Conservation (phyloP, 1,140 invertebrate genomes). For the Zophobas morio region DNA sequence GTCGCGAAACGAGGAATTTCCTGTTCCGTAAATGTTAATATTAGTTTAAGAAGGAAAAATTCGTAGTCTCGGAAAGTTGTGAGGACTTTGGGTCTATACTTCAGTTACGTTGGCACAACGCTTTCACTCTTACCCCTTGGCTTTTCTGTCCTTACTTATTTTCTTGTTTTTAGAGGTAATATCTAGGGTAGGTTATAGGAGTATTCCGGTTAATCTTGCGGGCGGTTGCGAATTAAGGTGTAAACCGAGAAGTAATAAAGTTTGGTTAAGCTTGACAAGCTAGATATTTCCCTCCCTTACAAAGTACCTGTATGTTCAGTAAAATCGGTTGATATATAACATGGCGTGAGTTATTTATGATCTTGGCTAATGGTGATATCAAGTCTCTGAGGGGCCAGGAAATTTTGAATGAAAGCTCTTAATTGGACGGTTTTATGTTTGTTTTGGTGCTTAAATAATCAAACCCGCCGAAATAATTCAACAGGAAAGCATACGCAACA, state of each 20-base stretch:
- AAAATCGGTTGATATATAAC: constrained; percentile 41
- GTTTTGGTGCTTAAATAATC: neutral
- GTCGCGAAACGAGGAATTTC: neutral
- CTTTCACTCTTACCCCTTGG: neutral
- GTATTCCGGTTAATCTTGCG: constrained; percentile 36
- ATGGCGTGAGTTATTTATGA: constrained; percentile 44
- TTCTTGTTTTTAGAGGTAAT: constrained; percentile 27
- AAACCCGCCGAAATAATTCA: constrained; percentile 12
- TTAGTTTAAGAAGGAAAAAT: neutral
- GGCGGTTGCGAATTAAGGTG: constrained; percentile 39
- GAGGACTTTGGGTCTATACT: neutral
- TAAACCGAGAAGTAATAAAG: constrained; percentile 46
- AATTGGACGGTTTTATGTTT: constrained; percentile 31
- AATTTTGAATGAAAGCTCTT: constrained; percentile 38
- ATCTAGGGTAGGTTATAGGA: constrained; percentile 23
- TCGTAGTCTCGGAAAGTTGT: neutral
- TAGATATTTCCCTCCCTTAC: constrained; percentile 42
- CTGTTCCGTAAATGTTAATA: neutral
- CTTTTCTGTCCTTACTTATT: neutral
- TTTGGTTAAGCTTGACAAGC: constrained; percentile 46
- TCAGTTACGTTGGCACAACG: neutral
- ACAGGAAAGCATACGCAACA: neutral
- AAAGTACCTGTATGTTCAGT: constrained; percentile 44
- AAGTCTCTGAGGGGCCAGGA: constrained; percentile 30
- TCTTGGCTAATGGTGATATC: constrained; percentile 35